Base-by-base conservation (phyloP, 2,113 vertebrate genomes). In the Hippocampus mohnikei region DNA sequence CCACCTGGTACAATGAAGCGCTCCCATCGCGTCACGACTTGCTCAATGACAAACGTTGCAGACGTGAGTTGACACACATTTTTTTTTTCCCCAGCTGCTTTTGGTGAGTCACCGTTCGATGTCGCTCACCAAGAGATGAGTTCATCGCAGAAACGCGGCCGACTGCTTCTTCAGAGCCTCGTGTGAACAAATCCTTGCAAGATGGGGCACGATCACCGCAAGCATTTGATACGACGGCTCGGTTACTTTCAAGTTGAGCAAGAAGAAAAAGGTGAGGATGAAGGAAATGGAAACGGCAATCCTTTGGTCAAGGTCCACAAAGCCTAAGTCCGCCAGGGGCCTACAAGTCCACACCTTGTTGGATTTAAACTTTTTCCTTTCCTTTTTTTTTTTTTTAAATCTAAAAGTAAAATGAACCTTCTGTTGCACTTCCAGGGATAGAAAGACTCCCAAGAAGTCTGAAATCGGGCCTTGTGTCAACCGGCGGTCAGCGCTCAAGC, bases 391-490 rank as follows among this genome's bases (percentile, higher is more conserved):
- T 3, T 29, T 3, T 29, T 29, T 29, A 0, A 29, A 37, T 6
- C 33, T 37, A 37, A 37, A 76, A 65, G 53, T 60, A 65, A 62
- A 65, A 67, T 62, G 63, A 73, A 79, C 68, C 42, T 62, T 71
- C 77, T 72, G 78, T 59, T 79, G 25, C 12, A 62, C 74, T 46
- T 79, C 67, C 46, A 48, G 74, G 77, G 77, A 83, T 71, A 72
- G 71, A 75, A 88, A 82, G 37, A 60, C 7, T 33, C 59, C 27
- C 12, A 8, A 33, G 6, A 42, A 44, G 62, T 44, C 21, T 64
- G 62, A 87, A 87, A 87, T 88, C 81, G 74, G 82, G 75, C 79
- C 83, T 81, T 81, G 71, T 81, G 86, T 83, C 79, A n/a, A 81
- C 69, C 73, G 66, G 81, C 80, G 83, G 82, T 86, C 82, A 61